phyloP scores from a whole-genome alignment of 1,140 invertebrate species.

The Papilio helenus region DNA sequence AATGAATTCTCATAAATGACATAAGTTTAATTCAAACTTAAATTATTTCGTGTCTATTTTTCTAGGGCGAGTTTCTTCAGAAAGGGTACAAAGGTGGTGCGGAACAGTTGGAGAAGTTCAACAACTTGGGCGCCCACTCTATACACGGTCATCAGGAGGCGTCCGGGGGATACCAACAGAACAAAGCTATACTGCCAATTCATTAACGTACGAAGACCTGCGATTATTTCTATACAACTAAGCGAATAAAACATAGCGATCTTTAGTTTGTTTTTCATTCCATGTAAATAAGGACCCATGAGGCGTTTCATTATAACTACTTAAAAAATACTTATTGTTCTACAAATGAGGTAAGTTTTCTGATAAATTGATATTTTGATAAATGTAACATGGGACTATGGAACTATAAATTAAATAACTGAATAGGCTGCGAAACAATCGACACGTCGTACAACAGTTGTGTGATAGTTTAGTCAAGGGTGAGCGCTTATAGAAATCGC shows the following conservation, averaged over 20 bases:
- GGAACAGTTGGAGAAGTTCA: constrained; percentile 82
- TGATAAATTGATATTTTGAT: background rate
- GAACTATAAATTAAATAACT: no score
- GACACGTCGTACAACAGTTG: no score
- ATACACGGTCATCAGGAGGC: constrained; percentile 84
- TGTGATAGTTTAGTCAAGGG: no score
- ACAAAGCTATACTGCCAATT: constrained; percentile 79
- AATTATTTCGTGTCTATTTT: constrained; percentile 33
- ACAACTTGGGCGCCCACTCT: constrained; percentile 83
- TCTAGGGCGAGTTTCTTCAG: constrained; percentile 83
- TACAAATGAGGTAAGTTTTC: background rate
- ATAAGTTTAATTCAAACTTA: background rate
- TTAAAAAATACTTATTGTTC: background rate
- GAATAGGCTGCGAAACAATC: no score
- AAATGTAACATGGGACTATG: background rate
- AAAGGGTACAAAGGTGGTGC: constrained; percentile 83
- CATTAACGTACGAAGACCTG: constrained; percentile 43
- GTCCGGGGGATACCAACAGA: constrained; percentile 78
- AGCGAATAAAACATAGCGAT: constrained; percentile 19
- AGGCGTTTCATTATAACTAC: background rate
- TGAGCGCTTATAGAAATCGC: no score
- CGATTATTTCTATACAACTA: background rate
- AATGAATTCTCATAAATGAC: background rate
- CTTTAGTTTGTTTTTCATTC: background rate
- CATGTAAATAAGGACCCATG: background rate